Evolutionary conservation across 2,888 invertebrate genomes (phyloP), one percentile per base, ranked within the genome.

Genomic region (Nemotelus pantherinus): DNA sequence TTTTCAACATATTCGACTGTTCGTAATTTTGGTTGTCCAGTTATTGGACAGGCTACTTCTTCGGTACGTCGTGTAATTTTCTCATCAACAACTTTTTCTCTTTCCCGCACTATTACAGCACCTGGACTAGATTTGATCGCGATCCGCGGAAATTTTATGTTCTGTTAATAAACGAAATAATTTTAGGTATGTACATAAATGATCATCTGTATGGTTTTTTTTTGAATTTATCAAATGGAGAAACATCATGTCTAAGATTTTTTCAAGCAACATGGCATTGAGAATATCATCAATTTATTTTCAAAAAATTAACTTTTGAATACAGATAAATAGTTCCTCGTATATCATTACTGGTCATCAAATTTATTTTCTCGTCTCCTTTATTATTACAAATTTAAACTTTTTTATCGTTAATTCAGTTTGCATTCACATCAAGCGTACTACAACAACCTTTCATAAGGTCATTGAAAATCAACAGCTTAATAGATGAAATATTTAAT

Each of bases 1-100:
- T 95, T 96, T 91, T 96, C 96, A 89, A 95, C 94, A 90, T 95
- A 95, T 91, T 96, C 95, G 89, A 96, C 92, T 84, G 96, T 96
- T 89, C 95, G 92, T 87, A 96, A 93, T 89, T 93, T 93, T 88
- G 92, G 92, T 88, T 94, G 93, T 85, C 95, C 95, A 83, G 95
- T 95, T 83, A 91, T 89, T 84, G 95, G 95, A 89, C 95, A 95
- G 84, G 94, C 88, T 89, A 93, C 95, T 89, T 95, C 95, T 89
- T 96, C 95, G 81, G 95, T 95, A 87, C 94, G 93, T 80, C 91
- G 89, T 83, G 94, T 94, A 84, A 95, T 92, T 88, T 93, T 95
- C 90, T 96, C 95, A 88, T 94, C 93, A 88, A 96, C 91, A 86
- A 96, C 90, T 88, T 94, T 94, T 89, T 96, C 95, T 85, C 94